Evolutionary conservation across 2,888 invertebrate genomes (phyloP).

Genomic region (Drosophila suboccidentalis): DNA sequence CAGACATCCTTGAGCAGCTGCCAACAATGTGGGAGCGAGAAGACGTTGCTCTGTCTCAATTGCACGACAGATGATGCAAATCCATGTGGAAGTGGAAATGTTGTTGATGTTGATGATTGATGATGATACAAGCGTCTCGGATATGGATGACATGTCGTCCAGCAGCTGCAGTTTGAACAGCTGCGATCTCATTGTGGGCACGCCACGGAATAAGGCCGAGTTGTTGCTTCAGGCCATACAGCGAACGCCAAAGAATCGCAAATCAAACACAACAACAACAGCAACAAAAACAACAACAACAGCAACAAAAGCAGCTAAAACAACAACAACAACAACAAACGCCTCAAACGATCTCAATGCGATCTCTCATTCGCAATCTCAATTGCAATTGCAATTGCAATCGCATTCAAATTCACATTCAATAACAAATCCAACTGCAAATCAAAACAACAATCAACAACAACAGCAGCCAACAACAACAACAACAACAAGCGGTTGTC

Average conservation of each 20-base stretch:
- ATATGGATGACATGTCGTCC: constrained; percentile 71
- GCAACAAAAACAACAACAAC: neutral
- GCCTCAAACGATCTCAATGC: constrained; percentile 9
- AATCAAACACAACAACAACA: neutral
- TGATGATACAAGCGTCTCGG: constrained; percentile 61
- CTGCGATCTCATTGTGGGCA: constrained; percentile 79
- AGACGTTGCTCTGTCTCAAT: constrained; percentile 84
- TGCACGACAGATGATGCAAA: constrained; percentile 62
- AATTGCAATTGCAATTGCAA: no score
- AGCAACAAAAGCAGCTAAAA: constrained; percentile 35
- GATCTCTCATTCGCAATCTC: neutral
- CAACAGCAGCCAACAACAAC: constrained; percentile 46
- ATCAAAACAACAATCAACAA: constrained; percentile 51
- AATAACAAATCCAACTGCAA: neutral
- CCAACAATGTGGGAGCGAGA: constrained; percentile 84
- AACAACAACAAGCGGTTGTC: constrained; percentile 75
- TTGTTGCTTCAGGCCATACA: constrained; percentile 87
- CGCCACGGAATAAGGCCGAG: constrained; percentile 86
- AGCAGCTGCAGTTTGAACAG: constrained; percentile 74
- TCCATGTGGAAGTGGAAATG: neutral
- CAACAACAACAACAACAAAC: constrained; percentile 42
- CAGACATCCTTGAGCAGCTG: constrained; percentile 83
- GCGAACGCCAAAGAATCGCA: constrained; percentile 85
- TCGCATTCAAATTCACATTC: neutral
- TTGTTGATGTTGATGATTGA: constrained; percentile 6